phyloP scores from a whole-genome alignment of 2,888 invertebrate genomes.

The Leptopterna dolabrata region DNA sequence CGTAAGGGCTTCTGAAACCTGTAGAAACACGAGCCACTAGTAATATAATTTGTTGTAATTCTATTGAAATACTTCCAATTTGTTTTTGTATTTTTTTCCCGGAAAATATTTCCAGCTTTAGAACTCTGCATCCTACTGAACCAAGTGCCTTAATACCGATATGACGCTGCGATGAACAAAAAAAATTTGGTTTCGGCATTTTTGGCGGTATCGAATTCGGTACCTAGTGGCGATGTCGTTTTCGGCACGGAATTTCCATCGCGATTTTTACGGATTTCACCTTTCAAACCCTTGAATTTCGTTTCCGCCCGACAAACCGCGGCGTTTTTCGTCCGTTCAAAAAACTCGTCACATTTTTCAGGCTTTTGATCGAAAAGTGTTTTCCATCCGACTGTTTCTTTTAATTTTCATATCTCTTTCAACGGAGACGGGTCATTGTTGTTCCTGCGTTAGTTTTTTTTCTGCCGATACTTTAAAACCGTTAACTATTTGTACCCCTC shows the following conservation, averaged over 20 bases:
- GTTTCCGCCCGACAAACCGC: too few species aligned
- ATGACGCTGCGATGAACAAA: not conserved
- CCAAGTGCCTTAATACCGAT: slow-evolving; percentile 48
- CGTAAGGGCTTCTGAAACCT: too few species aligned
- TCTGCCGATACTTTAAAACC: not conserved
- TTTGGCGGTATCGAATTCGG: not conserved
- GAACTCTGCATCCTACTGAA: too few species aligned
- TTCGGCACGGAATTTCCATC: not conserved
- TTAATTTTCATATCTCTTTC: not conserved
- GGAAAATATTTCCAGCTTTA: too few species aligned
- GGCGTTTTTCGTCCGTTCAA: too few species aligned
- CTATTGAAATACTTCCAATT: too few species aligned
- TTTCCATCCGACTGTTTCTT: not conserved
- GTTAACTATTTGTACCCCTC: not conserved
- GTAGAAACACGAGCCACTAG: too few species aligned
- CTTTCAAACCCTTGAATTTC: too few species aligned
- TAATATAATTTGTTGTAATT: too few species aligned
- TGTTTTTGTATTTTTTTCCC: too few species aligned
- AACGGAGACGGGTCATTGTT: slow-evolving; percentile 28
- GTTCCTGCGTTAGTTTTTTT: slow-evolving; percentile 10
- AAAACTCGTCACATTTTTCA: not conserved
- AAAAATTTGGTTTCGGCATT: slow-evolving; percentile 39
- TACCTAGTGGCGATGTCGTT: not conserved
- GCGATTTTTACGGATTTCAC: not conserved
- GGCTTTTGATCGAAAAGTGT: not conserved